Conservation (phyloP, 2,113 vertebrate genomes). For the Emydura subglobosa region DNA sequence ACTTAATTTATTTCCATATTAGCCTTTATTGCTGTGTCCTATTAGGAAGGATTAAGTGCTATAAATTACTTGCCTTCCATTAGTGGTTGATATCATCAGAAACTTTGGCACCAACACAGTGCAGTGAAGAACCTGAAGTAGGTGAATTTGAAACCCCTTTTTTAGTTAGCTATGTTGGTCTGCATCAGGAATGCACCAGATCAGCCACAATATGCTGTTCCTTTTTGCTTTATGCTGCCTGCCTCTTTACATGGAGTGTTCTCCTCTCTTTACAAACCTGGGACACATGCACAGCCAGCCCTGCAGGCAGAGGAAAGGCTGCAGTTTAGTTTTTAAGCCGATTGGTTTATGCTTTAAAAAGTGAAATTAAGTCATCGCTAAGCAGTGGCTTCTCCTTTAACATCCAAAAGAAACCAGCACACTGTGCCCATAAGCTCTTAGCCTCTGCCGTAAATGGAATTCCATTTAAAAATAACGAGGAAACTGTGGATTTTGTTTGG, state of each 20-base stretch:
- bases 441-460: neutral
- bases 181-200: neutral
- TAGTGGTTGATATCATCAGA: neutral
- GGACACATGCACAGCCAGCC: neutral
- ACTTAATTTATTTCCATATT: neutral
- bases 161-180: neutral
- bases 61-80: neutral
- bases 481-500: neutral
- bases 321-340: too few species aligned
- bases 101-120: neutral
- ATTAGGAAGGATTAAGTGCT: neutral
- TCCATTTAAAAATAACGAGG: neutral
- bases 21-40: neutral
- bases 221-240: neutral
- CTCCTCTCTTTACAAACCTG: neutral
- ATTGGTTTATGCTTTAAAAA: neutral
- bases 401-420: neutral
- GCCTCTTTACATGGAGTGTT: neutral
- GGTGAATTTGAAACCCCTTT: neutral
- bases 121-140: neutral
- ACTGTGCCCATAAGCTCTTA: neutral
- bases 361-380: neutral
- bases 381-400: neutral
- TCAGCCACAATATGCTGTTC: neutral
- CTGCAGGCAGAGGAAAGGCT: neutral